Percentiles rank a stretch among this genome's conserved stretches.
These are phyloP conservation scores for Mionectes olivaceus DNA, from an alignment of 2,797 vertebrate species.

Conservation along the genomic window DNA sequence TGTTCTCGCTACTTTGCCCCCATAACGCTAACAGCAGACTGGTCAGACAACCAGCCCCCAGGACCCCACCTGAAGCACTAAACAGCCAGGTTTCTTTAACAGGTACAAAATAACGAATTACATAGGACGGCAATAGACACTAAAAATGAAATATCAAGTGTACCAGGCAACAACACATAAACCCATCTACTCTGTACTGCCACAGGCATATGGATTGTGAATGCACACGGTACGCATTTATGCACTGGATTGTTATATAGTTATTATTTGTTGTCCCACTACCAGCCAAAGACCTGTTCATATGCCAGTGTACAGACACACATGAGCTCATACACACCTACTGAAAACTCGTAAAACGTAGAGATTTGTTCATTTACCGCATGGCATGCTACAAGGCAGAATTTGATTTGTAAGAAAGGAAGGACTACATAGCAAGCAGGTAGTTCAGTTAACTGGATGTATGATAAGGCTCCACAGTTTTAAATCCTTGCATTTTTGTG, in stretches of 20 bases:
- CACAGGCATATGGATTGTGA: background rate
- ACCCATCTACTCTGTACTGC: background rate
- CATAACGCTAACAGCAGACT: conserved; percentile 1
- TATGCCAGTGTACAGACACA: background rate
- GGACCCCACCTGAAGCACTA: conserved; percentile 1
- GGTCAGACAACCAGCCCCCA: background rate
- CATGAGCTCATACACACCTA: background rate
- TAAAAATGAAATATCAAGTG: conserved; percentile 34
- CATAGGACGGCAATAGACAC: conserved; percentile 20
- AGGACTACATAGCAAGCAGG: conserved; percentile 3
- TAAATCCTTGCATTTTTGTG: conserved; percentile 55
- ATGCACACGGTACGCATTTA: background rate
- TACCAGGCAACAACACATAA: background rate
- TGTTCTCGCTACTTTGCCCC: conserved; percentile 7
- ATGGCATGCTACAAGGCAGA: background rate
- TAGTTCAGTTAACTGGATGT: conserved; percentile 36
- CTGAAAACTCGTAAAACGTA: background rate
- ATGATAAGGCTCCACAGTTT: conserved; percentile 35
- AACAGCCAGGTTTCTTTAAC: conserved; percentile 53
- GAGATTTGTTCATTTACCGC: background rate
- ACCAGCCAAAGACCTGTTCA: background rate
- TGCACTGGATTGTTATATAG: background rate
- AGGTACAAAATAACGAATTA: conserved; percentile 32
- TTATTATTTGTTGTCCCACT: background rate
- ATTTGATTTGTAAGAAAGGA: background rate